Percentiles rank a stretch among this genome's conserved stretches.
Evolutionary conservation across 2,797 vertebrate genomes (phyloP).

Genomic region (Gobionotothen gibberifrons): DNA sequence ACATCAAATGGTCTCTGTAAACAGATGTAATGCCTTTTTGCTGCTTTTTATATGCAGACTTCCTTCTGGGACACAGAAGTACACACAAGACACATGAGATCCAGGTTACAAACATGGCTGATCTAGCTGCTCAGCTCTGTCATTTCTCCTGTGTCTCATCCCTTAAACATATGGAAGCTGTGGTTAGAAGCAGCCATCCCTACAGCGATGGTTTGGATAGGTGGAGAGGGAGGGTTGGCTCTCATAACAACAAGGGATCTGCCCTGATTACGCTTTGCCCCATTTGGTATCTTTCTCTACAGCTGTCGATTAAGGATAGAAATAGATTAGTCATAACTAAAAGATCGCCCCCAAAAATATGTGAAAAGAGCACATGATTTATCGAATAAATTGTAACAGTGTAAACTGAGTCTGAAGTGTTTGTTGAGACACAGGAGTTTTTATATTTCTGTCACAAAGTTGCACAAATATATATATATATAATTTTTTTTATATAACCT

Average conservation of each 20-base stretch:
- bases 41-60: background rate
- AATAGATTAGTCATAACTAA: conserved; percentile 36
- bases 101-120: conserved; percentile 47
- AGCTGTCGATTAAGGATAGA: conserved; percentile 56
- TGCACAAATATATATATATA: background rate
- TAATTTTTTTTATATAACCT: background rate
- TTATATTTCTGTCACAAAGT: background rate
- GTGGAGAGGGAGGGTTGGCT: conserved; percentile 40
- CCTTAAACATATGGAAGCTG: conserved; percentile 31
- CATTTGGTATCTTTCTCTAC: conserved; percentile 63
- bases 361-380: background rate
- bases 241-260: conserved; percentile 73
- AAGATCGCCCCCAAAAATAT: conserved; percentile 9
- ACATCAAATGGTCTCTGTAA: background rate
- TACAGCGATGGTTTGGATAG: conserved; percentile 36
- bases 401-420: background rate
- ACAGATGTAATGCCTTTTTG: background rate
- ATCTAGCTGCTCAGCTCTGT: conserved; percentile 57
- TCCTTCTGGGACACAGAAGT: background rate
- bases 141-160: conserved; percentile 38
- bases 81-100: conserved; percentile 12
- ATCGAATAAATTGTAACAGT: too few species aligned
- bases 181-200: conserved; percentile 52
- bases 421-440: background rate
- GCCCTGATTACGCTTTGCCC: conserved; percentile 74